Conservation (phyloP, 2,888 invertebrate genomes). For the Octonoba sinensis region DNA sequence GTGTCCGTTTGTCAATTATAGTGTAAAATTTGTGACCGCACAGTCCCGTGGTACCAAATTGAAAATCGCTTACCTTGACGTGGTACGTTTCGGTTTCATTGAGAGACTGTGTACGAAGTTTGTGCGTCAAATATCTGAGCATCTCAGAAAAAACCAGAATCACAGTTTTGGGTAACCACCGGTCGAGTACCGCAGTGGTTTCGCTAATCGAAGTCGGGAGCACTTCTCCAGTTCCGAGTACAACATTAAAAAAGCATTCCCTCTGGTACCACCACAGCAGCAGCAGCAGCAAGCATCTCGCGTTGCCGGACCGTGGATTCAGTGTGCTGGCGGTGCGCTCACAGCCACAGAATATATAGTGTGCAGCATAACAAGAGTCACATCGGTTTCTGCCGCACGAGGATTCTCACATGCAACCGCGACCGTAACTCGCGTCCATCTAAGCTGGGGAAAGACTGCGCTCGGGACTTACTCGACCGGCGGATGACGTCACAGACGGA, state of each 20-base stretch:
- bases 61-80: conserved; percentile 78
- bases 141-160: conserved; percentile 71
- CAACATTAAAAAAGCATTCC: conserved; percentile 32
- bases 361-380: conserved; percentile 2
- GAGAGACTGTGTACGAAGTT: conserved; percentile 86
- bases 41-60: not conserved
- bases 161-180: conserved; percentile 47
- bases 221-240: conserved; percentile 20
- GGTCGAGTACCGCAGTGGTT: conserved; percentile 26
- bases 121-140: conserved; percentile 88
- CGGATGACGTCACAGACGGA: conserved; percentile 55
- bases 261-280: conserved; percentile 11
- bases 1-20: too few relatives aligned
- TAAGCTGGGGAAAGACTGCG: conserved; percentile 22
- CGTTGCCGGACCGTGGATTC: conserved; percentile 5
- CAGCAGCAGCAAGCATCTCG: conserved; percentile 23
- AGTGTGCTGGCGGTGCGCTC: conserved; percentile 12
- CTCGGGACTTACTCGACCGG: conserved; percentile 41
- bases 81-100: conserved; percentile 80
- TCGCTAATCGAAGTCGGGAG: conserved; percentile 8
- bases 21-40: too few relatives aligned
- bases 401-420: conserved; percentile 15
- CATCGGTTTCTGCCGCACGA: conserved; percentile 2
- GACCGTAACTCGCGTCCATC: conserved; percentile 44
- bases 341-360: conserved; percentile 34